phyloP scores from a whole-genome alignment of 2,113 vertebrate species.

The Stomatorhinus ivindoensis region DNA sequence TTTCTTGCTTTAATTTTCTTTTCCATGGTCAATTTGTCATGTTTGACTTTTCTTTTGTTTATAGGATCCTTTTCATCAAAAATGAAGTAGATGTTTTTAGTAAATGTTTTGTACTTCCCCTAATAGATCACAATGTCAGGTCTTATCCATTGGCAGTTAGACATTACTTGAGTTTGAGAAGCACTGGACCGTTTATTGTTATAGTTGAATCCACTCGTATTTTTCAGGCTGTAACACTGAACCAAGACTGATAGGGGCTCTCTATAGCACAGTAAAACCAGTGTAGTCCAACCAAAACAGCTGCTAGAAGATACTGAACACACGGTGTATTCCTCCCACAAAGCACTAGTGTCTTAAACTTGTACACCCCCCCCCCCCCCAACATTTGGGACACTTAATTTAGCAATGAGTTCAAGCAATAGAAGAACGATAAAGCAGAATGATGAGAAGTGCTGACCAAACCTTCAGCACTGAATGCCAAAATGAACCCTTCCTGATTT shows the following conservation, averaged over 20 bases:
- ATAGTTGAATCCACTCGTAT: neutral
- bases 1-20: neutral
- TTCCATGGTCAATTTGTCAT: neutral
- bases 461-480: neutral
- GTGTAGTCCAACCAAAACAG: neutral
- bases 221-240: neutral
- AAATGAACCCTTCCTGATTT: neutral
- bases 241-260: neutral
- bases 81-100: neutral
- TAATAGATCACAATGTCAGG: neutral
- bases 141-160: neutral
- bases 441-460: neutral
- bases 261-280: neutral
- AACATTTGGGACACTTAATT: neutral
- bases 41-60: neutral
- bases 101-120: neutral
- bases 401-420: neutral
- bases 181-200: neutral
- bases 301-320: neutral
- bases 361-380: neutral
- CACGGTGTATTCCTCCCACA: neutral
- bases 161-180: neutral
- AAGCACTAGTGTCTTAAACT: neutral
- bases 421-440: neutral
- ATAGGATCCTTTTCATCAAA: neutral